Evolutionary conservation across 1,140 invertebrate species (phyloP).

Genomic region (Cydia fagiglandana): DNA sequence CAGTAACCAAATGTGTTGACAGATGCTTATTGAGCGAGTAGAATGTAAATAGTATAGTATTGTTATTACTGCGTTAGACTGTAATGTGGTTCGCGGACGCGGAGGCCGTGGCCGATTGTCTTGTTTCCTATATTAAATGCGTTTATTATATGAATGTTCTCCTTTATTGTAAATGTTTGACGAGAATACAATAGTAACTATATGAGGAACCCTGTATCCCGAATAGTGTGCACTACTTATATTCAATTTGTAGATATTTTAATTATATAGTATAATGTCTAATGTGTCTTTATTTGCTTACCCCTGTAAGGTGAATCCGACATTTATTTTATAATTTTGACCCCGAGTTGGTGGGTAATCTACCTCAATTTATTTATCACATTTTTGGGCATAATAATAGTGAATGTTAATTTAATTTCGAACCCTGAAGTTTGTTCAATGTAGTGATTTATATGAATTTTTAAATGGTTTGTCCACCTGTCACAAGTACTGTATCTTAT

Average conservation of each 20-base stretch:
- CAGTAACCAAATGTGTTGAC: conserved; percentile 12
- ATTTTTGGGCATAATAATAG: conserved; percentile 75
- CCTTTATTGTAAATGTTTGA: conserved; percentile 78
- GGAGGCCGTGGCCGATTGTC: conserved; percentile 54
- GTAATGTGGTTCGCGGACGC: conserved; percentile 68
- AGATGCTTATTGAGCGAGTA: conserved; percentile 17
- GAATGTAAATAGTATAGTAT: conserved; percentile 69
- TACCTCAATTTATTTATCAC: conserved; percentile 79
- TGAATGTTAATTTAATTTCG: conserved; percentile 65
- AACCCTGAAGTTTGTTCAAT: conserved; percentile 69
- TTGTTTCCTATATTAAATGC: conserved; percentile 75
- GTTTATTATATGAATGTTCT: conserved; percentile 77
- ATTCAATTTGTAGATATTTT: conserved; percentile 78
- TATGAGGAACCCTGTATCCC: conserved; percentile 56
- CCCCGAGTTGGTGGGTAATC: conserved; percentile 64
- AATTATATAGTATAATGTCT: conserved; percentile 79
- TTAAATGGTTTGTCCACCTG: conserved; percentile 75
- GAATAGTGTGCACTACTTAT: conserved; percentile 73
- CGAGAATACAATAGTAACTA: conserved; percentile 57
- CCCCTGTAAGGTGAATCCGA: conserved; percentile 61
- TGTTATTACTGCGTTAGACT: conserved; percentile 68
- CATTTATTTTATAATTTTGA: conserved; percentile 71
- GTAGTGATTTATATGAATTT: conserved; percentile 67
- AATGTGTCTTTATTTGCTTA: conserved; percentile 74
- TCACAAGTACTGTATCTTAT: conserved; percentile 79